Conservation (phyloP, 2,113 vertebrate genomes). For the Oxyruncus cristatus region DNA sequence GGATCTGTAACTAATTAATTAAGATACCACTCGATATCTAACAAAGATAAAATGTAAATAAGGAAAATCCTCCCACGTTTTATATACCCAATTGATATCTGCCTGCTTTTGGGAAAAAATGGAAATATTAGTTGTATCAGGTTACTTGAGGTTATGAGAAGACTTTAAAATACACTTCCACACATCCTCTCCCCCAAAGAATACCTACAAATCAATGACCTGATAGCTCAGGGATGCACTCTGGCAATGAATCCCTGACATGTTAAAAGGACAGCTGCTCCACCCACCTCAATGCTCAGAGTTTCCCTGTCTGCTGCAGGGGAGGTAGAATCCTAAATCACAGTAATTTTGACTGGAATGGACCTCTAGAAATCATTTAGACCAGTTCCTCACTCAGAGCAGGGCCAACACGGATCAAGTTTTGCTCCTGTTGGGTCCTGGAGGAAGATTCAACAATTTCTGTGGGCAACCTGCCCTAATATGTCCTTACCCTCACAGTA, state of each 20-base stretch:
- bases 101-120: neutral
- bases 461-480: neutral
- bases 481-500: neutral
- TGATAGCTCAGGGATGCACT: neutral
- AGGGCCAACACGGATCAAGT: neutral
- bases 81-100: neutral
- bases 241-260: neutral
- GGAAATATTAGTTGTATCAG: neutral
- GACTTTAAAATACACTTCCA: neutral
- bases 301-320: neutral
- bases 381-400: neutral
- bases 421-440: neutral
- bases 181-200: neutral
- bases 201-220: neutral
- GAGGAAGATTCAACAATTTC: neutral
- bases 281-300: neutral
- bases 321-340: neutral
- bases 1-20: neutral
- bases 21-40: neutral
- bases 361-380: neutral
- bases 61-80: neutral
- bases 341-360: neutral
- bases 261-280: neutral
- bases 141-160: neutral
- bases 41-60: slow-evolving; percentile 12